Percentiles rank a stretch among this genome's conserved stretches.
Evolutionary conservation across 2,113 vertebrate genomes (phyloP).

Genomic region (Leucopternis melanops): DNA sequence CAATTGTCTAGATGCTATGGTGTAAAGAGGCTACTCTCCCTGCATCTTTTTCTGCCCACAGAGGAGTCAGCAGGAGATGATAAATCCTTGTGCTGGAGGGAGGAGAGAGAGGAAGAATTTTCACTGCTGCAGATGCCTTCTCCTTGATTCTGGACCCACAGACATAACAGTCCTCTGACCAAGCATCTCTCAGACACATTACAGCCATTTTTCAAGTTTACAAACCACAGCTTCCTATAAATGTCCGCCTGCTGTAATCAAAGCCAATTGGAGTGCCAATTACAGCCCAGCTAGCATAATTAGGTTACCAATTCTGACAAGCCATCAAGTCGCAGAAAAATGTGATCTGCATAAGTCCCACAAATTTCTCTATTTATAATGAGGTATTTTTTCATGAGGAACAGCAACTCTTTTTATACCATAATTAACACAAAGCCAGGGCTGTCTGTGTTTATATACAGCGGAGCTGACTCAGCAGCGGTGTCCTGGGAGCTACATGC

Average conservation of each 20-base stretch:
- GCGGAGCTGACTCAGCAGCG: slow-evolving; percentile 25
- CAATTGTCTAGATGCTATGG: neutral
- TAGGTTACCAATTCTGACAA: slow-evolving; percentile 38
- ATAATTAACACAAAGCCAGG: neutral
- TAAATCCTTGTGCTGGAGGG: neutral
- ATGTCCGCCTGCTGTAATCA: slow-evolving; percentile 21
- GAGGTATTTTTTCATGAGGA: slow-evolving; percentile 6
- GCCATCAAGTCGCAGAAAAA: slow-evolving; percentile 1
- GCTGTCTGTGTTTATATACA: neutral
- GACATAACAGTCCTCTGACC: neutral
- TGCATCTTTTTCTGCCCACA: neutral
- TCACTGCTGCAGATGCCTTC: neutral
- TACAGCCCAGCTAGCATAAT: slow-evolving; percentile 24
- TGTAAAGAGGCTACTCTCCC: neutral
- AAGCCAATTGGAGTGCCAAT: slow-evolving; percentile 54
- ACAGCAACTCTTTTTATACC: neutral
- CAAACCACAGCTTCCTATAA: neutral
- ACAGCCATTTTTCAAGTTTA: slow-evolving; percentile 26
- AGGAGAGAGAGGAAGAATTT: neutral
- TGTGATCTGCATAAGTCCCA: neutral
- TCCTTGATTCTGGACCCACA: neutral
- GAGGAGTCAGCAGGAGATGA: neutral
- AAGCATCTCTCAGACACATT: slow-evolving; percentile 1
- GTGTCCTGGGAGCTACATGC: neutral
- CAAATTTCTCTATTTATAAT: neutral